A percentile compares a stretch with the other conserved stretches of the same genome.
phyloP scores from a whole-genome alignment of 2,888 invertebrate species.

The Drosophila paucipuncta region DNA sequence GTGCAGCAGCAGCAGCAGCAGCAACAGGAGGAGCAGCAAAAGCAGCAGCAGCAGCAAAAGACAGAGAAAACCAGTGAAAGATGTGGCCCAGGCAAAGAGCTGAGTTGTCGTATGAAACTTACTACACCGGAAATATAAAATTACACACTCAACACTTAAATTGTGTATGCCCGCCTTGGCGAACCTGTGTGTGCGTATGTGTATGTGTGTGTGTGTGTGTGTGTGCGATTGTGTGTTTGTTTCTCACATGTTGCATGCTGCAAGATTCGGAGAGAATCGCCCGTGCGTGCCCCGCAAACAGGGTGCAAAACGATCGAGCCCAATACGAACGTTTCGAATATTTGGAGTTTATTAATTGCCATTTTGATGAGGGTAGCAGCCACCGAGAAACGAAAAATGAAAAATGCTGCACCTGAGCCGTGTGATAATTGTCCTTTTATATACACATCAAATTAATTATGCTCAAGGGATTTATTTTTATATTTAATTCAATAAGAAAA shows the following conservation, averaged over 20 bases:
- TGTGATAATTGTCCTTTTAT: conserved; percentile 36
- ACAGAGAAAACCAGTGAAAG: conserved; percentile 56
- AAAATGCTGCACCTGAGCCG: conserved; percentile 50
- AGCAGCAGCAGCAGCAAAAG: conserved; percentile 30
- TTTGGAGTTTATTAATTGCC: conserved; percentile 58
- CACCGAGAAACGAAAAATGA: conserved; percentile 9
- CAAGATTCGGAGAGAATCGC: conserved; percentile 65
- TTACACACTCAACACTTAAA: conserved; percentile 85
- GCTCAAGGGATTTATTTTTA: background rate
- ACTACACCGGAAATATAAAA: conserved; percentile 85
- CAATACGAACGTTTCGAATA: conserved; percentile 48
- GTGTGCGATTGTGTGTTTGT: conserved; percentile 28
- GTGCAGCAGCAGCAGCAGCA: conserved; percentile 14
- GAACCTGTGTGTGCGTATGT: conserved; percentile 3
- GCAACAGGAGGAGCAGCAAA: background rate
- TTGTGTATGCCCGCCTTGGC: conserved; percentile 62
- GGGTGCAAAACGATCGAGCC: conserved; percentile 75
- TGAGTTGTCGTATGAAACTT: conserved; percentile 77
- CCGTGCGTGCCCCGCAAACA: conserved; percentile 48
- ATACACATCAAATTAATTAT: conserved; percentile 7
- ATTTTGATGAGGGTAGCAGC: conserved; percentile 57
- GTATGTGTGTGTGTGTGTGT: conserved; percentile 23
- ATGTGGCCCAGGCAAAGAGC: conserved; percentile 72
- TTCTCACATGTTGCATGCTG: conserved; percentile 72
- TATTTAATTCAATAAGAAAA: background rate